phyloP scores from a whole-genome alignment of 2,797 vertebrate species.

The Anas capensis region DNA sequence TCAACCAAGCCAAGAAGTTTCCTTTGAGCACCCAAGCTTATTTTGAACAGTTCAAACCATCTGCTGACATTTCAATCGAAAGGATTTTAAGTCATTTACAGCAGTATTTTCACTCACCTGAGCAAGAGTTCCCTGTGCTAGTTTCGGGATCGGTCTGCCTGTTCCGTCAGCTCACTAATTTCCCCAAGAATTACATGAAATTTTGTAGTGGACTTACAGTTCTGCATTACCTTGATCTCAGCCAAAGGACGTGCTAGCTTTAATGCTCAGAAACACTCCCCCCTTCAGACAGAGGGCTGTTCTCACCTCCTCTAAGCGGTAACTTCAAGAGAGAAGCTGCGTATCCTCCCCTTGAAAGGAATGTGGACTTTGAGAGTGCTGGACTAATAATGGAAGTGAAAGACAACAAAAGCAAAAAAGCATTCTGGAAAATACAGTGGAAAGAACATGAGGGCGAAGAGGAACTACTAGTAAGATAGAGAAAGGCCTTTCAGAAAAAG shows the following conservation, averaged over 20 bases:
- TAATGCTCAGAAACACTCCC: not conserved
- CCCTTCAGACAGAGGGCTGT: not conserved
- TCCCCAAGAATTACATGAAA: not conserved
- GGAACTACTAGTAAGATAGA: not conserved
- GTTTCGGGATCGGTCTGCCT: not conserved
- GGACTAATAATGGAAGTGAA: not conserved
- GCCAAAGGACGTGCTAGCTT: not conserved
- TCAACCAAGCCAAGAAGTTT: not conserved
- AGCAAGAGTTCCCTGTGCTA: not conserved
- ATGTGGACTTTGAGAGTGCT: not conserved
- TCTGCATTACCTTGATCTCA: not conserved
- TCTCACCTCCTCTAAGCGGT: not conserved
- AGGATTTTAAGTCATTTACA: not conserved
- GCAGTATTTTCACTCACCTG: not conserved
- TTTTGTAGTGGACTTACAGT: not conserved
- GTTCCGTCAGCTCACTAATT: not conserved
- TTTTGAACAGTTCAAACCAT: not conserved
- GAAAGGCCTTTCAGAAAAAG: not conserved
- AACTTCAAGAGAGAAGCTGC: not conserved
- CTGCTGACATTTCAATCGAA: not conserved
- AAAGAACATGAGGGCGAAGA: not conserved
- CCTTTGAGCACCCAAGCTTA: not conserved
- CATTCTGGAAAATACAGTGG: not conserved
- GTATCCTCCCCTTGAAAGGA: not conserved
- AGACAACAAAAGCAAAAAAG: not conserved